Evolutionary conservation across 2,797 vertebrate species (phyloP).

Genomic region (Todus mexicanus): DNA sequence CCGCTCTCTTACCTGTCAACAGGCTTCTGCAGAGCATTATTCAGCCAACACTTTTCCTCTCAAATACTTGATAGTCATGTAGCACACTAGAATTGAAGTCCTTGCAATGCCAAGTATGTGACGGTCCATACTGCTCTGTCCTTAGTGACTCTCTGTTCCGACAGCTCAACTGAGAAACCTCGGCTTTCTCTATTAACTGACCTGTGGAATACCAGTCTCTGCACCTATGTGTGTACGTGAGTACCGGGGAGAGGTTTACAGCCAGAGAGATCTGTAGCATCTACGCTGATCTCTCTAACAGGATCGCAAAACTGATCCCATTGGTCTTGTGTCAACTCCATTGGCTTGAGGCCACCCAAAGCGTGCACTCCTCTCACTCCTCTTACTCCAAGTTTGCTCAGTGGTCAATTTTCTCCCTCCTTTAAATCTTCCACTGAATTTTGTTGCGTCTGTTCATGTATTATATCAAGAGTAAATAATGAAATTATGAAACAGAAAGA

Average conservation of each 20-base stretch:
- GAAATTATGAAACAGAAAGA: not conserved
- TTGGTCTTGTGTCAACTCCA: not conserved
- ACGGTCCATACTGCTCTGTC: not conserved
- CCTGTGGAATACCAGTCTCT: not conserved
- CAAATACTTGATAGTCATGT: not conserved
- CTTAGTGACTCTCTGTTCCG: not conserved
- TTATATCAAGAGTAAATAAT: not conserved
- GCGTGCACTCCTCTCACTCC: not conserved
- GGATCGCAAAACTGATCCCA: not conserved
- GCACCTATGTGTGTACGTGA: accelerated
- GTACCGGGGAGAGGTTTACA: not conserved
- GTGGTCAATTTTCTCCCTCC: not conserved
- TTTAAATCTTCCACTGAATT: not conserved
- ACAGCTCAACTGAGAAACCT: not conserved
- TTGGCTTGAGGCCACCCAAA: not conserved
- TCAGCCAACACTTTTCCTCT: not conserved
- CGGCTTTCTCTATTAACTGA: not conserved
- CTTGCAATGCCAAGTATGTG: not conserved
- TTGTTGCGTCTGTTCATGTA: not conserved
- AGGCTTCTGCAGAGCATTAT: not conserved
- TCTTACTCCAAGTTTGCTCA: not conserved
- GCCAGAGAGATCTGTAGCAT: not conserved
- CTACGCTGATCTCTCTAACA: not conserved
- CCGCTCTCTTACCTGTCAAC: not conserved
- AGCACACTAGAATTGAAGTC: not conserved